These are phyloP conservation scores for Drosophila meridionalis DNA, from an alignment of 2,888 invertebrate genomes.

Conservation along the genomic window DNA sequence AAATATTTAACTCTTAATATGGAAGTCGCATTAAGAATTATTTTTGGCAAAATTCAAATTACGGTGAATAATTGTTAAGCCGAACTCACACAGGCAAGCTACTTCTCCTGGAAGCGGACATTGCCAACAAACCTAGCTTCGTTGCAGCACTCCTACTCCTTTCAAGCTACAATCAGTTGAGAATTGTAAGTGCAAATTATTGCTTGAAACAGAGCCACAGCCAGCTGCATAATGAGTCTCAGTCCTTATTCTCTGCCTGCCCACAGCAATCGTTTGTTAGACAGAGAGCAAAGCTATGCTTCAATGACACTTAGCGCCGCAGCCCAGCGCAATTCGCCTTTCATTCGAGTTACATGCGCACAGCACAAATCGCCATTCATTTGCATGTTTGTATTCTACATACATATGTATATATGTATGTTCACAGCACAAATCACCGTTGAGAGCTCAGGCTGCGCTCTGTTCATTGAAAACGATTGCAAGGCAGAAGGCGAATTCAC, in stretches of 20 bases:
- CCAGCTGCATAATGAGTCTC: background rate
- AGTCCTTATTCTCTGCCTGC: background rate
- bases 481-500: background rate
- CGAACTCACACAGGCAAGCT: no score
- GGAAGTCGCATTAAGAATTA: background rate
- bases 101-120: no score
- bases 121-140: no score
- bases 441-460: background rate
- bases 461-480: background rate
- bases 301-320: background rate
- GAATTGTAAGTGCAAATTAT: background rate
- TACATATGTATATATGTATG: background rate
- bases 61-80: background rate
- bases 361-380: no score
- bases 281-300: background rate
- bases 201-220: background rate
- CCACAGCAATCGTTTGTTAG: background rate
- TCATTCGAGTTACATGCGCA: background rate
- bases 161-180: background rate
- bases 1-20: background rate
- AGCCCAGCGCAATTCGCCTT: background rate
- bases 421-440: background rate
- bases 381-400: no score
- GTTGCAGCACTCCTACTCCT: no score
- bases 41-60: slow-evolving; percentile 1